Evolutionary conservation across 2,113 vertebrate genomes (phyloP), one percentile per base, ranked within the genome.

Genomic region (Etia nguti): DNA sequence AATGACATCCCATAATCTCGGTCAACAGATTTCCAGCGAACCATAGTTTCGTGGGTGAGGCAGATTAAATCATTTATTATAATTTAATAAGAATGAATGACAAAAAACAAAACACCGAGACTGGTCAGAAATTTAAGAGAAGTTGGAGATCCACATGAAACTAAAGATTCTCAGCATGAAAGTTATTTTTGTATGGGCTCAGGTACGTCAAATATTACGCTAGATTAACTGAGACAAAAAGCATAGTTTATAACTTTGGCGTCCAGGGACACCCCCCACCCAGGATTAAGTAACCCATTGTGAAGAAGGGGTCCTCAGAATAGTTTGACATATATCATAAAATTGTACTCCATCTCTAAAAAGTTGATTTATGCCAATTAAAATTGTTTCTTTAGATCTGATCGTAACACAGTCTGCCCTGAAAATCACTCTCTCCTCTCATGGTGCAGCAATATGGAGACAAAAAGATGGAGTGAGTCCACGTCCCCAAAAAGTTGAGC

Each of bases 201-300:
- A 31, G 4, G 31, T 31, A 31, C 5, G 31, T 31, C 31, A 31
- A 31, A 31, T 31, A 31, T 31, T 31, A 31, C 5, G 31, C 5
- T 31, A 31, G 31, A 31, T 12, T 13, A 46, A 46, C 4, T 46
- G 43, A 46, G 43, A 46, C 43, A 46, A 46, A 46, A 46, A 13
- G 12, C 12, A 12, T 6, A 7, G 5, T 18, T 48, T 75, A 46
- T 46, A 0, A 48, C 46, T 75, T 18, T 48, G 22, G 1, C 5
- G 2, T 1, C 41, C 24, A 48, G 6, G 15, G 13, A 48, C 24
- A 4, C 22, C 13, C 8, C 0, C 0, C 13, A 24, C 24, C 1
- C 13, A 43, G 38, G 65, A 13, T 70, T 41, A 43, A 70, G n/a
- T 24, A 16, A 46, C 38, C 38, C 38, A 3, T 2, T 26, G 38